phyloP scores from a whole-genome alignment of 2,113 vertebrate species.

The Apeltes quadracus region DNA sequence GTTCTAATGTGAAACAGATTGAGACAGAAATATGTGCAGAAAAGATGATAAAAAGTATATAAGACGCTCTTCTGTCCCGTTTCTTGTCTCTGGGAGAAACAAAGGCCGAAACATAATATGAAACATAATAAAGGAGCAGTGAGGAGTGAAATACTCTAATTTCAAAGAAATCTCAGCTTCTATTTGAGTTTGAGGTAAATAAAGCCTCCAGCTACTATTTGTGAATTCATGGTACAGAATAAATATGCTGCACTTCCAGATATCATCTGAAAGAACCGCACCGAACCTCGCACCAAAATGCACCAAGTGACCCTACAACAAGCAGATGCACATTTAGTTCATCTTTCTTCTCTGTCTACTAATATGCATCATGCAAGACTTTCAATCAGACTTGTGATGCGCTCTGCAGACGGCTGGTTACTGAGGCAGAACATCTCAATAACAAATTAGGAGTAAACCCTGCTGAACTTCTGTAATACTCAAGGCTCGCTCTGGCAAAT shows the following conservation, averaged over 20 bases:
- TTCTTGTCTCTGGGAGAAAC: background rate
- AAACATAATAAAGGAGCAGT: background rate
- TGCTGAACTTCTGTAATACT: slow-evolving; percentile 44
- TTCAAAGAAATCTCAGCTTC: background rate
- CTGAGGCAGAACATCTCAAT: background rate
- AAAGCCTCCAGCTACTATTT: background rate
- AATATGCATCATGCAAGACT: background rate
- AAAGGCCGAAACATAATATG: background rate
- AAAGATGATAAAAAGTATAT: background rate
- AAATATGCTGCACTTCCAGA: background rate
- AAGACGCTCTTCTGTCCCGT: background rate
- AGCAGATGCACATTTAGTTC: background rate
- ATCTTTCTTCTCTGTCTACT: background rate
- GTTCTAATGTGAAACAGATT: background rate
- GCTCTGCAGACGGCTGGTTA: background rate
- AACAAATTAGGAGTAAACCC: slow-evolving; percentile 43
- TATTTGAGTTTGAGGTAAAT: background rate
- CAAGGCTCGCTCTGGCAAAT: slow-evolving; percentile 45
- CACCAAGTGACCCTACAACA: background rate
- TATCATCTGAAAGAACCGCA: background rate
- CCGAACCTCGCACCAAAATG: slow-evolving; percentile 2
- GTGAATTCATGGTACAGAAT: slow-evolving; percentile 18
- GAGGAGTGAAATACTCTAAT: background rate
- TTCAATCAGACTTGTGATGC: background rate
- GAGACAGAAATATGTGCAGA: background rate